phyloP scores from a whole-genome alignment of 1,140 invertebrate genomes.

The Drosophila teissieri region DNA sequence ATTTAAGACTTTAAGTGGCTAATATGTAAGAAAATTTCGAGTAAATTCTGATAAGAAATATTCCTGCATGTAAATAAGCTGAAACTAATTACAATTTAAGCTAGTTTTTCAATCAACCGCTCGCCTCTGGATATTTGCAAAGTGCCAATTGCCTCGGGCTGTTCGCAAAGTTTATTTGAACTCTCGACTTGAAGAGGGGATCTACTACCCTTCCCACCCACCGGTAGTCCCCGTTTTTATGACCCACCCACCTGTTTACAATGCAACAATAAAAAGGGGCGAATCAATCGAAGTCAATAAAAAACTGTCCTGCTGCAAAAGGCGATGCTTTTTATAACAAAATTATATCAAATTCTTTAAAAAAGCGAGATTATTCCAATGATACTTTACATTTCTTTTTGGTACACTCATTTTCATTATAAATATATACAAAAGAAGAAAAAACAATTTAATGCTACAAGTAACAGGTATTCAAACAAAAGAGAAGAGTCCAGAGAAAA shows the following conservation, averaged over 20 bases:
- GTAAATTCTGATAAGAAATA: not conserved
- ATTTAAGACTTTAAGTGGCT: not conserved
- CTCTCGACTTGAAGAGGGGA: conserved; percentile 2
- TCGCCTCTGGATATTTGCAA: too few relatives aligned
- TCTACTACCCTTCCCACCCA: not conserved
- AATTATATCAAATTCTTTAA: not conserved
- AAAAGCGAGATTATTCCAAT: too few relatives aligned
- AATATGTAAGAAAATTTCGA: not conserved
- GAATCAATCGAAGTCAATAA: conserved; percentile 62
- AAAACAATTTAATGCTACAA: not conserved
- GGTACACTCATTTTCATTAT: not conserved
- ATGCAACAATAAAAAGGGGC: conserved; percentile 59
- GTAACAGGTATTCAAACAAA: conserved; percentile 4
- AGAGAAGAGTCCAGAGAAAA: not conserved
- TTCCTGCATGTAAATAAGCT: not conserved
- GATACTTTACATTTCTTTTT: not conserved
- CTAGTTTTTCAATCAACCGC: not conserved
- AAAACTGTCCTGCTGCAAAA: not conserved
- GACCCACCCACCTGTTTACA: conserved; percentile 49
- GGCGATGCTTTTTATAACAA: not conserved
- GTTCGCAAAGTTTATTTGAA: conserved; percentile 34
- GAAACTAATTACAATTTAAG: conserved; percentile 8
- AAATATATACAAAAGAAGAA: not conserved
- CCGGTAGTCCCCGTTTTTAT: conserved; percentile 50
- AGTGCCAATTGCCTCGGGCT: not conserved